A percentile compares a stretch with the other conserved stretches of the same genome.
Evolutionary conservation across 1,140 invertebrate species (phyloP).

Genomic region (Ephestia elutella): DNA sequence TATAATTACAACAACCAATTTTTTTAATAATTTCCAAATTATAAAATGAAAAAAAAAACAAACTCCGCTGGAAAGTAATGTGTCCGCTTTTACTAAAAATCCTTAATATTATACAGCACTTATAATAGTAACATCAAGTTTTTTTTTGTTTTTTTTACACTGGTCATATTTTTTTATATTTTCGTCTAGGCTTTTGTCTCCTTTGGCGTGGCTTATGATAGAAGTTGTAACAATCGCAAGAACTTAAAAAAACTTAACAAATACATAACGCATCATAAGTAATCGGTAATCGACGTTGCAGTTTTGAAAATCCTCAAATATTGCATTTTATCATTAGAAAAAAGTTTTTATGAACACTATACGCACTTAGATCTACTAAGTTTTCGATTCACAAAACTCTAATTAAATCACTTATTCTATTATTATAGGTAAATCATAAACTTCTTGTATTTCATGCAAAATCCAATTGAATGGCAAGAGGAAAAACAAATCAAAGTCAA

Average conservation of each 20-base stretch:
- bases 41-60: conserved; percentile 19
- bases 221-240: conserved; percentile 55
- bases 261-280: conserved; percentile 33
- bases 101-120: conserved; percentile 31
- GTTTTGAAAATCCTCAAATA: background rate
- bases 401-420: background rate
- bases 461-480: background rate
- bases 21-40: conserved; percentile 26
- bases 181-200: conserved; percentile 24
- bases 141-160: conserved; percentile 56
- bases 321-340: background rate
- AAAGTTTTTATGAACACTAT: background rate
- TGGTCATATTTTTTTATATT: conserved; percentile 1
- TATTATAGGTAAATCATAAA: background rate
- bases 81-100: conserved; percentile 1
- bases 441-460: background rate
- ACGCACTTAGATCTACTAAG: background rate
- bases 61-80: conserved; percentile 14
- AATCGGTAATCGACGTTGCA: conserved; percentile 21
- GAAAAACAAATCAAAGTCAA: too few relatives aligned
- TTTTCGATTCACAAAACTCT: background rate
- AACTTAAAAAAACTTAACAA: conserved; percentile 58
- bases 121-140: conserved; percentile 42
- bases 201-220: conserved; percentile 61
- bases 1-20: conserved; percentile 58